A percentile compares a stretch with the other conserved stretches of the same genome.
Conservation (phyloP, 2,888 invertebrate species). For the Epistrophella euchroma region DNA sequence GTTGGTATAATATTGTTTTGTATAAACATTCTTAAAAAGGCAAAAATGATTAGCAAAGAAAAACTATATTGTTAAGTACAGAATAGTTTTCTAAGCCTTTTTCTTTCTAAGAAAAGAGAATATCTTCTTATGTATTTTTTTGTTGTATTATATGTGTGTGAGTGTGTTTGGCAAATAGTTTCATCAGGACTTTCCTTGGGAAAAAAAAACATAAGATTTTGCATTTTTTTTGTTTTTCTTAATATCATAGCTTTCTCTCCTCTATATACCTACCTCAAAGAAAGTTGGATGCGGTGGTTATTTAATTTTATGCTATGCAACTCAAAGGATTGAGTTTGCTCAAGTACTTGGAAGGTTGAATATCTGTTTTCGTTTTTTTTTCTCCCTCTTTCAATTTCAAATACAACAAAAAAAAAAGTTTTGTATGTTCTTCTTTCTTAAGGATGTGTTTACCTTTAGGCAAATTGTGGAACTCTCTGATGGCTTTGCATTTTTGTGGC, state of each 20-base stretch:
- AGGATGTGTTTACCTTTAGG: constrained; percentile 23
- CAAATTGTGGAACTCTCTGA: background rate
- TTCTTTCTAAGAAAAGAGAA: background rate
- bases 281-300: constrained; percentile 33
- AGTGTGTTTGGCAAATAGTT: constrained; percentile 35
- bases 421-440: constrained; percentile 5
- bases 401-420: constrained; percentile 4
- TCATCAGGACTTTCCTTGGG: constrained; percentile 12
- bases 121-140: background rate
- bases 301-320: constrained; percentile 47
- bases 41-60: constrained; percentile 55
- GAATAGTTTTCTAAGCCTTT: constrained; percentile 47
- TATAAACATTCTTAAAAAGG: constrained; percentile 39
- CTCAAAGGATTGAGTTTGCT: constrained; percentile 48
- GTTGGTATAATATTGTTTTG: background rate
- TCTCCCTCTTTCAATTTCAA: constrained; percentile 12
- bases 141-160: constrained; percentile 1
- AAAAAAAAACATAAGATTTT: constrained; percentile 3
- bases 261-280: constrained; percentile 23
- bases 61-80: constrained; percentile 33
- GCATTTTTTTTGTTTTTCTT: constrained; percentile 7
- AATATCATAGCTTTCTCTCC: background rate
- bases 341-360: constrained; percentile 40
- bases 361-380: background rate
- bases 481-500: constrained; percentile 43